Percentiles rank a stretch among this genome's conserved stretches.
Evolutionary conservation across 2,797 vertebrate genomes (phyloP).

Genomic region (Sebastes vulpes): DNA sequence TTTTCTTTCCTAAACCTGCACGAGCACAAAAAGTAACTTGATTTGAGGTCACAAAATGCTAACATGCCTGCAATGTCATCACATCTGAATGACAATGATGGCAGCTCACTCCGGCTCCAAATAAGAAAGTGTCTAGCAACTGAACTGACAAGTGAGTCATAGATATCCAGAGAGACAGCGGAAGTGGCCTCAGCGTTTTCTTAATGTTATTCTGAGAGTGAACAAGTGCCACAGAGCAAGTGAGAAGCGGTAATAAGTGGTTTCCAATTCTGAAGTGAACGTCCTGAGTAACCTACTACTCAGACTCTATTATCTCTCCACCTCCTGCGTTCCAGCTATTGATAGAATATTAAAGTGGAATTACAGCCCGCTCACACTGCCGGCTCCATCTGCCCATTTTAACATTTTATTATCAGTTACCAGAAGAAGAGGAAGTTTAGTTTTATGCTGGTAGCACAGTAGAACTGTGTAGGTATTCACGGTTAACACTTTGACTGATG

Average conservation of each 20-base stretch:
- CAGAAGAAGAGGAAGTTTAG: not conserved
- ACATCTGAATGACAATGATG: slow-evolving; percentile 1
- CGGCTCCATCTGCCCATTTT: not conserved
- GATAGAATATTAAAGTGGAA: not conserved
- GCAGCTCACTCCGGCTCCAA: not conserved
- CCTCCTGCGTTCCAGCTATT: not conserved
- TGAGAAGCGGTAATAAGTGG: slow-evolving; percentile 15
- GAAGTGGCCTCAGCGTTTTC: not conserved
- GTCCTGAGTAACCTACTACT: slow-evolving; percentile 1
- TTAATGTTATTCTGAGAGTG: slow-evolving; percentile 7
- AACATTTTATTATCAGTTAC: not conserved
- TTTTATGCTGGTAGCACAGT: not conserved
- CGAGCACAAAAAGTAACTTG: not conserved
- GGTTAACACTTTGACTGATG: no score
- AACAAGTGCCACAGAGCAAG: slow-evolving; percentile 14
- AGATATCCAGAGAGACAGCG: not conserved
- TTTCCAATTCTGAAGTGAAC: slow-evolving; percentile 15
- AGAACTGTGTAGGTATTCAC: not conserved
- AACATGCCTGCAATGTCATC: slow-evolving; percentile 9
- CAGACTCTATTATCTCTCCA: not conserved
- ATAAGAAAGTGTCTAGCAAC: not conserved
- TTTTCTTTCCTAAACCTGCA: not conserved
- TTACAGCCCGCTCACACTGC: not conserved
- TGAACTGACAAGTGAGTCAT: slow-evolving; percentile 13
- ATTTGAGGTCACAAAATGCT: not conserved